These are phyloP conservation scores for Ahaetulla prasina DNA, from an alignment of 2,113 vertebrate genomes.

Conservation along the genomic window DNA sequence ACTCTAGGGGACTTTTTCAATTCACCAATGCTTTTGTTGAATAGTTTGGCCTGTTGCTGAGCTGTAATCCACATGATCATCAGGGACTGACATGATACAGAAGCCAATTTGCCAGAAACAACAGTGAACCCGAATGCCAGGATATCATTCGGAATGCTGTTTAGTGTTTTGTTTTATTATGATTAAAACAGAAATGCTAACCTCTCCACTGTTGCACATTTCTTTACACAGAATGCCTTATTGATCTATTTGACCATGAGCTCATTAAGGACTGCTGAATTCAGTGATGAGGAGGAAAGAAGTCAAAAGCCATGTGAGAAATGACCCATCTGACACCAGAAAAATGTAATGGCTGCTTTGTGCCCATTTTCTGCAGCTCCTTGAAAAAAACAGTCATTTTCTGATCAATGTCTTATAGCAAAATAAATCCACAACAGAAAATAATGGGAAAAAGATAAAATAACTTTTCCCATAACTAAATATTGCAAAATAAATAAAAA, in stretches of 20 bases:
- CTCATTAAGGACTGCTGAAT: conserved; percentile 43
- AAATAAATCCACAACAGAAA: neutral
- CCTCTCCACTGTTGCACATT: conserved; percentile 44
- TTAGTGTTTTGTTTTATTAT: conserved; percentile 2
- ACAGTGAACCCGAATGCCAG: neutral
- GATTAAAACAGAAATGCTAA: conserved; percentile 46
- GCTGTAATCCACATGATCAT: neutral
- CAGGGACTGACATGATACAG: neutral
- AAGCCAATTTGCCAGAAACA: neutral
- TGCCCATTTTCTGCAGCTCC: neutral
- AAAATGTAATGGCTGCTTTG: conserved; percentile 15
- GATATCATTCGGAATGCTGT: conserved; percentile 23
- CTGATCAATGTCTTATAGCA: neutral
- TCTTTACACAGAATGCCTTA: conserved; percentile 40
- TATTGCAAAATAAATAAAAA: neutral
- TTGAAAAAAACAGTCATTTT: conserved; percentile 17
- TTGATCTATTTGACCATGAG: conserved; percentile 45
- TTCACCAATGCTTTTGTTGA: neutral
- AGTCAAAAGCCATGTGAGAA: conserved; percentile 27
- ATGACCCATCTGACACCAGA: conserved; percentile 12
- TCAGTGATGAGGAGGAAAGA: conserved; percentile 29
- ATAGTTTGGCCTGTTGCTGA: conserved; percentile 1
- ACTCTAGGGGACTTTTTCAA: neutral
- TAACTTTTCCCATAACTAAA: neutral
- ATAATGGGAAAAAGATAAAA: neutral